A percentile compares a stretch with the other conserved stretches of the same genome.
phyloP scores from a whole-genome alignment of 2,113 vertebrate species.

The Aix galericulata region DNA sequence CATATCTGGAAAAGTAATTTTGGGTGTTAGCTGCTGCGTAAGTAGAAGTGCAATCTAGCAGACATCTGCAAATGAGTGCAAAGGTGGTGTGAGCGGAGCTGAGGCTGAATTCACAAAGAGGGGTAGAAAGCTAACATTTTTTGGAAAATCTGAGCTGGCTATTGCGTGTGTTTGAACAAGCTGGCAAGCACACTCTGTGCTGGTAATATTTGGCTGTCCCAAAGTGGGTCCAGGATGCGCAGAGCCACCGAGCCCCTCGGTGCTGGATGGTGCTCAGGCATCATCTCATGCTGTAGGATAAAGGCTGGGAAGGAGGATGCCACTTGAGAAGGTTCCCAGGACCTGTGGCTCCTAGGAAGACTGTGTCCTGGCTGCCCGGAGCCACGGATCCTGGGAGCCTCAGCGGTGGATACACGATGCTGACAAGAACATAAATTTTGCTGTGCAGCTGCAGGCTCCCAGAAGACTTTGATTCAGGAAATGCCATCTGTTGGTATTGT shows the following conservation, averaged over 20 bases:
- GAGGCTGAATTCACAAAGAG: background rate
- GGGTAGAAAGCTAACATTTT: background rate
- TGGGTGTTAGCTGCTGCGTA: background rate
- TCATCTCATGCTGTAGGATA: background rate
- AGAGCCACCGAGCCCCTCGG: background rate
- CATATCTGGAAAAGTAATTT: background rate
- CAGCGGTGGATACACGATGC: background rate
- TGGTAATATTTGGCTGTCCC: background rate
- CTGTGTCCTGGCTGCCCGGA: background rate
- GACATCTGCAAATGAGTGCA: background rate
- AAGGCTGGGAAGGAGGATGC: background rate
- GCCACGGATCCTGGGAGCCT: background rate
- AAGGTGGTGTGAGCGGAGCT: background rate
- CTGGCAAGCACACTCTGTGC: rapidly evolving
- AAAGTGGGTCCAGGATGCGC: background rate
- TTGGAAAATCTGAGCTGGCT: background rate
- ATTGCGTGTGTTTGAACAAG: background rate
- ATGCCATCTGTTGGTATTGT: constrained; percentile 59
- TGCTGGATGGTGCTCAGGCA: background rate
- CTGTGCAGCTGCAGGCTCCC: constrained; percentile 55
- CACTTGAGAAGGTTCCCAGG: background rate
- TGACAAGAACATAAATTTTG: constrained; percentile 62
- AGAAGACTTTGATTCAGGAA: constrained; percentile 31
- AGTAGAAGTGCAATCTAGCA: background rate
- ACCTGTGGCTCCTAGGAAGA: background rate